phyloP scores from a whole-genome alignment of 2,113 vertebrate species.

The Cygnus buccinator region DNA sequence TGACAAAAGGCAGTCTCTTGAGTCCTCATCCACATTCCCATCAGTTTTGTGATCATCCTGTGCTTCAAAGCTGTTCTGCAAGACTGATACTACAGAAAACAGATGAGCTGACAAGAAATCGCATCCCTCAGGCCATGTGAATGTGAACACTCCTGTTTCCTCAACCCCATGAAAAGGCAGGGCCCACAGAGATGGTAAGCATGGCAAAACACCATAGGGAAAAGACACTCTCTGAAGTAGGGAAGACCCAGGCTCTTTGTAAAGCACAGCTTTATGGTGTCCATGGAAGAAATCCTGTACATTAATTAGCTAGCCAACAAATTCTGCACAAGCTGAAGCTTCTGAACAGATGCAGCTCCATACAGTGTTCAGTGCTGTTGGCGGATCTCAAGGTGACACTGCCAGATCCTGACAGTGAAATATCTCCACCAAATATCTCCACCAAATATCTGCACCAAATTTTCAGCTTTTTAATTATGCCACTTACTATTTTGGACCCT shows the following conservation, averaged over 20 bases:
- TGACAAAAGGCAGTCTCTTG: not conserved
- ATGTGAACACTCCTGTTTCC: not conserved
- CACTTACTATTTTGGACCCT: not conserved
- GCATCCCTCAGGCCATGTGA: not conserved
- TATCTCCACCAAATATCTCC: not conserved
- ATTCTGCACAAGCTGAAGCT: not conserved
- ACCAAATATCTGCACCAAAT: not conserved
- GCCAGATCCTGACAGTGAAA: not conserved
- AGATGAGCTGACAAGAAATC: not conserved
- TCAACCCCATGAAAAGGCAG: not conserved
- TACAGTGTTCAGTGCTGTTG: not conserved
- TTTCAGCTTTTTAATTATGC: not conserved
- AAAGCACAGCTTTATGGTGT: not conserved
- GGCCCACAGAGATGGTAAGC: not conserved
- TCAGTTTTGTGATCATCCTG: not conserved
- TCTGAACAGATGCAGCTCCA: not conserved
- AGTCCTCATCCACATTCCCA: not conserved
- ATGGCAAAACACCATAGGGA: not conserved
- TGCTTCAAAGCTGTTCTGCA: not conserved
- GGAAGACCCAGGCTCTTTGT: not conserved
- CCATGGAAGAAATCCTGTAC: not conserved
- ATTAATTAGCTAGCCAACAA: not conserved
- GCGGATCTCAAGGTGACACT: not conserved
- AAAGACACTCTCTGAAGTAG: not conserved
- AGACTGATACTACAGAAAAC: not conserved